Conservation (phyloP, 2,113 vertebrate genomes). For the Lanius collurio region DNA sequence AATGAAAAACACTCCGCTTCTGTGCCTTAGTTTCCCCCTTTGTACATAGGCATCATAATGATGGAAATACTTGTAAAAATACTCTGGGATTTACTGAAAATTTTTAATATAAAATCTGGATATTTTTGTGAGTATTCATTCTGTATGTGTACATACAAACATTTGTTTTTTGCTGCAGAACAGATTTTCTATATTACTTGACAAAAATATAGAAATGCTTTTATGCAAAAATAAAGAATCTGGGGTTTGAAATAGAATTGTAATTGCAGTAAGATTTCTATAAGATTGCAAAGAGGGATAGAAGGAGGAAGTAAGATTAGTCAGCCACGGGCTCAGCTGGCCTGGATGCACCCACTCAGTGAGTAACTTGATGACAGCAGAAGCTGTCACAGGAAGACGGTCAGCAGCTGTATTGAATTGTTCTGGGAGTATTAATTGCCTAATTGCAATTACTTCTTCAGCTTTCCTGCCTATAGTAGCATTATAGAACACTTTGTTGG, state of each 20-base stretch:
- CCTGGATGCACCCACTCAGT: not conserved
- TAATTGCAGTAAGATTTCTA: not conserved
- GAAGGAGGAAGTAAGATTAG: constrained; percentile 31
- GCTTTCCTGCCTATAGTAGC: not conserved
- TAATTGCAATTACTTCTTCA: not conserved
- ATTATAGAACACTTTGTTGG: not conserved
- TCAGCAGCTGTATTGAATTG: not conserved
- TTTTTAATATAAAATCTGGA: not conserved
- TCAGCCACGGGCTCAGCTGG: not conserved
- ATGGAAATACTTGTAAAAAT: not conserved
- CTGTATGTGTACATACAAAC: not conserved
- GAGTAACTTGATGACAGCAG: not conserved
- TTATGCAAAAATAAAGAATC: not conserved
- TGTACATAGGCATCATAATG: not conserved
- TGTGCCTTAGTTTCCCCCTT: not conserved
- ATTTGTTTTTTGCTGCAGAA: not conserved
- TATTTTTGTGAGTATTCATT: not conserved
- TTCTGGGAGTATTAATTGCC: not conserved
- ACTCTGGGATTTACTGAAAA: not conserved
- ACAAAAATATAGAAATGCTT: not conserved
- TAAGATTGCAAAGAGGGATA: not conserved
- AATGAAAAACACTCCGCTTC: not conserved
- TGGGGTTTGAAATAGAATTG: not conserved
- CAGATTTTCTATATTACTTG: not conserved
- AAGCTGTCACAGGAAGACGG: constrained; percentile 1